Evolutionary conservation across 2,888 invertebrate genomes (phyloP), one percentile per base, ranked within the genome.

Genomic region (Thysanoteuthis rhombus): DNA sequence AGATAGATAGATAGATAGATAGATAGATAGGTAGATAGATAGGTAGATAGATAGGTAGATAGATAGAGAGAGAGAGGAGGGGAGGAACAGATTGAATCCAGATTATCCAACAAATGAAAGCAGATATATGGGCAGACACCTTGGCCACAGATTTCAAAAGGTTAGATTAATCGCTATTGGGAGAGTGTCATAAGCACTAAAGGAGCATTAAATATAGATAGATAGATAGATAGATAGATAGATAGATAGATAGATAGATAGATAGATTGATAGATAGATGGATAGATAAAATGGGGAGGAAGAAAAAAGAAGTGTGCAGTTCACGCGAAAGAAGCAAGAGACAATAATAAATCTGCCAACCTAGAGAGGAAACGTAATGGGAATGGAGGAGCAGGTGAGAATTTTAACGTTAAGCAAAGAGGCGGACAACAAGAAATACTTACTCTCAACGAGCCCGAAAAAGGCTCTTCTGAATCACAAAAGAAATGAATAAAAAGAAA

Each of bases 301-400:
- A 25, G 52, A 4, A 22, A 52, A 52, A 5, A 16, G n/a, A n/a
- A 75, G 12, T 10, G n/a, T 36, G n/a, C 16, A n/a, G 16, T 16
- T 75, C 5, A 10, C n/a, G 16, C 75, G 75, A n/a, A 75, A 75
- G n/a, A n/a, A 36, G 75, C 12, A 12, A 75, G n/a, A 75, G 75
- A 75, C 75, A 75, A 75, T 75, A 75, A 75, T 75, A 75, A 75
- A 75, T 75, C 75, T 75, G 75, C 75, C 75, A 75, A 75, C 75
- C 0, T 75, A n/a, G 75, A 16, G 75, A 75, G 75, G n/a, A 36
- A 36, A n/a, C n/a, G 12, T 16, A n/a, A 75, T 16, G 16, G n/a
- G 16, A n/a, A 75, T 12, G n/a, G n/a, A n/a, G n/a, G n/a, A n/a
- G 36, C 16, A 16, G 75, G n/a, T n/a, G 16, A 75, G 75, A n/a